These are phyloP conservation scores for Apodemus speciosus DNA, from an alignment of 2,113 vertebrate genomes.

Conservation along the genomic window DNA sequence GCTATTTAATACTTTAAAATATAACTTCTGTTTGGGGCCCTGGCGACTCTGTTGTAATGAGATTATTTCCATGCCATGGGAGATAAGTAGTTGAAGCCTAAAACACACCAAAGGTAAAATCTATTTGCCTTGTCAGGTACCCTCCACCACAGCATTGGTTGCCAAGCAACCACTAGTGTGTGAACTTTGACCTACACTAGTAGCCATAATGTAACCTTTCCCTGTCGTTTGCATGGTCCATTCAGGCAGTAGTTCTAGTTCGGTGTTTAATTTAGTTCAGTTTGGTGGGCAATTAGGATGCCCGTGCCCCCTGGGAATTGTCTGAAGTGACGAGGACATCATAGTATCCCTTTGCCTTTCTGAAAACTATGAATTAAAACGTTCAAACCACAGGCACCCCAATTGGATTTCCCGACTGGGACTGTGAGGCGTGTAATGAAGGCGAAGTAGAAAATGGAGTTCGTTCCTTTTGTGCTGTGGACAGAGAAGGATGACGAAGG, in stretches of 20 bases:
- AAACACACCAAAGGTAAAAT: slow-evolving; percentile 39
- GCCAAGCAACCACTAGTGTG: slow-evolving; percentile 36
- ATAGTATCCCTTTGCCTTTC: not conserved
- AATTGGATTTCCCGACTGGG: not conserved
- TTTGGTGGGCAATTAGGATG: not conserved
- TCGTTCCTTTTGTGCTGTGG: not conserved
- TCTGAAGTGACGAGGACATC: slow-evolving; percentile 1
- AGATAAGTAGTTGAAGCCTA: slow-evolving; percentile 52
- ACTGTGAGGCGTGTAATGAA: not conserved
- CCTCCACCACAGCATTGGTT: not conserved
- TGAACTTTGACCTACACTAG: slow-evolving; percentile 34
- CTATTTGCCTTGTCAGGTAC: slow-evolving; percentile 41
- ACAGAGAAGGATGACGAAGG: not conserved
- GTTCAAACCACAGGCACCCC: not conserved
- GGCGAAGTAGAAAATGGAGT: not conserved
- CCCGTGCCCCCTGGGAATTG: not conserved
- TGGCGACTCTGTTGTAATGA: slow-evolving; percentile 25
- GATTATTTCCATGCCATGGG: not conserved
- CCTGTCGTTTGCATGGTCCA: slow-evolving; percentile 11
- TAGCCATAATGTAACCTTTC: not conserved
- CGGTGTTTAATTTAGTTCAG: not conserved
- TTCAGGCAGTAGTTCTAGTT: not conserved
- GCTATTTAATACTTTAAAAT: slow-evolving; percentile 57
- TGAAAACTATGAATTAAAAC: slow-evolving; percentile 9
- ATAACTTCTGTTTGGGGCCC: slow-evolving; percentile 40